Evolutionary conservation across 1,140 invertebrate genomes (phyloP).

Genomic region (Formica selysi): DNA sequence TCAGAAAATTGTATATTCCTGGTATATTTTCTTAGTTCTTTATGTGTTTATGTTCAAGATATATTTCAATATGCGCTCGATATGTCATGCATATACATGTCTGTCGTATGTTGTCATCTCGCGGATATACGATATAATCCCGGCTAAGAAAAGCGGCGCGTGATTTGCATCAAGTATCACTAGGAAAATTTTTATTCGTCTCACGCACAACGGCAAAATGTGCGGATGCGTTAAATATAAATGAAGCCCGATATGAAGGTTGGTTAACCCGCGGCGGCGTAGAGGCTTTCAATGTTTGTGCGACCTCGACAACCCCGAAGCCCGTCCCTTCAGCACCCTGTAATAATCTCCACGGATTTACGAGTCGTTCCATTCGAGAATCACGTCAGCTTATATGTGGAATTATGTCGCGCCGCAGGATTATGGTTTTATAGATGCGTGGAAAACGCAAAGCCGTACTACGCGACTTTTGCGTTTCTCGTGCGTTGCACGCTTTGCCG

Average conservation of each 20-base stretch:
- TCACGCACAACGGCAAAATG: constrained; percentile 39
- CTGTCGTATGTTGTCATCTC: not conserved
- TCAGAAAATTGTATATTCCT: not conserved
- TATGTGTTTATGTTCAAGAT: not conserved
- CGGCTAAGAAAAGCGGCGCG: constrained; percentile 33
- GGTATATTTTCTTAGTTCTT: not conserved
- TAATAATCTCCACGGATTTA: constrained; percentile 79
- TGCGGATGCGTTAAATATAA: constrained; percentile 58
- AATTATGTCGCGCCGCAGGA: constrained; percentile 65
- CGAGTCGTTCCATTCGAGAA: constrained; percentile 70
- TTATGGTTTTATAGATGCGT: constrained; percentile 62
- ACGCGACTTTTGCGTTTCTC: constrained; percentile 7
- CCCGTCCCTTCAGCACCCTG: constrained; percentile 40
- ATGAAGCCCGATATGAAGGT: constrained; percentile 55
- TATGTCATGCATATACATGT: not conserved
- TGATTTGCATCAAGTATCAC: constrained; percentile 15
- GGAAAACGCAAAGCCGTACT: not conserved
- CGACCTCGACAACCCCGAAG: constrained; percentile 49
- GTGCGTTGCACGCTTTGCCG: not conserved
- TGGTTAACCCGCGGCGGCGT: constrained; percentile 46
- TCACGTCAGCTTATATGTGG: constrained; percentile 70
- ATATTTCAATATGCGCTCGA: not conserved
- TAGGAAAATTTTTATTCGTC: constrained; percentile 43
- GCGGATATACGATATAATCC: constrained; percentile 4
- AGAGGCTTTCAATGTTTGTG: constrained; percentile 72